phyloP scores from a whole-genome alignment of 2,113 vertebrate species.

The Fulica atra region DNA sequence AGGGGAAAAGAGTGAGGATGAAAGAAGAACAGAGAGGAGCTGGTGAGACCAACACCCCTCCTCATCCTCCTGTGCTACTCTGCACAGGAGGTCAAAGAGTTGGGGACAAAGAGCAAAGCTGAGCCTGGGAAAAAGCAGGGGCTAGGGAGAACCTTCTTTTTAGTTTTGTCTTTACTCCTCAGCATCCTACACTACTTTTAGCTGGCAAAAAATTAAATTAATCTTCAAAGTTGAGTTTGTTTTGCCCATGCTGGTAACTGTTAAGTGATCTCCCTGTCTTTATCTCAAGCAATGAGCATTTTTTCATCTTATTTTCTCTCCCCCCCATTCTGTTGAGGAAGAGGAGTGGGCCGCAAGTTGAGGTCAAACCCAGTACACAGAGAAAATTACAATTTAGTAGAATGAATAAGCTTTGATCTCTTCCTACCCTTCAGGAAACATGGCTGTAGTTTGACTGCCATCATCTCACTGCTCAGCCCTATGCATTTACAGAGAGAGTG shows the following conservation, averaged over 20 bases:
- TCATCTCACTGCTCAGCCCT: neutral
- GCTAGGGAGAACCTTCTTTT: neutral
- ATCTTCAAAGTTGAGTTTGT: neutral
- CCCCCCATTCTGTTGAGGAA: neutral
- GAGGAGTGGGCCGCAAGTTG: neutral
- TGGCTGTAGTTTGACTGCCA: neutral
- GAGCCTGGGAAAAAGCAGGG: neutral
- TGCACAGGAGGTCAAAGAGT: rapidly evolving
- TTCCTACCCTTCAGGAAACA: neutral
- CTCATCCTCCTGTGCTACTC: neutral
- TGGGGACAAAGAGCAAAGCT: neutral
- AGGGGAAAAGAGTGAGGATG: neutral
- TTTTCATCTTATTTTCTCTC: neutral
- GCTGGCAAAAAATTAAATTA: neutral
- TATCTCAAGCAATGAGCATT: neutral
- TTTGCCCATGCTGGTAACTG: neutral
- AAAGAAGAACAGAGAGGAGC: neutral
- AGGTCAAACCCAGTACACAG: neutral
- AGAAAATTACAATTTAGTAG: neutral
- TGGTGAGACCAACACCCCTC: neutral
- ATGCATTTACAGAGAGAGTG: neutral
- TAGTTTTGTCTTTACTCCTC: neutral
- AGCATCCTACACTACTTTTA: neutral
- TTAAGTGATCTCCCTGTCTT: neutral
- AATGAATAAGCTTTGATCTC: neutral